Evolutionary conservation across 1,140 invertebrate species (phyloP), one percentile per base, ranked within the genome.

Genomic region (Pseudomyrmex cubaensis): DNA sequence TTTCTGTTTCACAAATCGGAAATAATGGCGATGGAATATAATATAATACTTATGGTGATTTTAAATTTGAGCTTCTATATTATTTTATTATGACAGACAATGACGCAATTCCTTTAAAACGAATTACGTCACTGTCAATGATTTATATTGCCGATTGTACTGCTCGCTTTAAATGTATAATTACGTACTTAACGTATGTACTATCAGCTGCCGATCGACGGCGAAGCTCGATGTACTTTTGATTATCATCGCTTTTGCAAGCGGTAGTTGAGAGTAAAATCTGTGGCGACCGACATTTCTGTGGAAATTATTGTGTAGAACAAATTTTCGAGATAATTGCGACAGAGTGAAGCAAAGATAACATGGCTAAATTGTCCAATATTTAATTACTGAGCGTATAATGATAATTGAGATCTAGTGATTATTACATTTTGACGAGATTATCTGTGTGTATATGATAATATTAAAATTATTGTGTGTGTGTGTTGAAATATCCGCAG

Each of bases 241-340:
- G 76, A 80, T 80, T 80, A 80, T 80, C 76, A 80, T 61, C 70
- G 76, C 54, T 80, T 72, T 80, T 80, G 56, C 54, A 72, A 80
- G 54, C 66, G 44, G 75, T 80, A 72, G 44, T 48, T 80, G 46
- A 48, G 54, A 72, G 54, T 80, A 70, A 72, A 78, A 80, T 66
- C 54, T 35, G 35, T 35, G 66, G 35, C 50, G 76, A 72, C 54
- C 66, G 54, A 80, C 1, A 72, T 80, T 50, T 59, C 44, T 44
- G 12, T 78, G 5, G 20, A 72, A 70, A 48, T 59, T 59, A 25
- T 15, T 17, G 2, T 22, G 9, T 35, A 50, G 5, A 17, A 2
- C 25, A 10, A 15, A 13, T 2, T 50, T 62, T 17, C 2, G 15
- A n/a, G 46, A 52, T 67, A 9, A 46, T 70, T 69, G 15, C 10